Conservation (phyloP, 2,797 vertebrate species). For the Thalassophryne amazonica region DNA sequence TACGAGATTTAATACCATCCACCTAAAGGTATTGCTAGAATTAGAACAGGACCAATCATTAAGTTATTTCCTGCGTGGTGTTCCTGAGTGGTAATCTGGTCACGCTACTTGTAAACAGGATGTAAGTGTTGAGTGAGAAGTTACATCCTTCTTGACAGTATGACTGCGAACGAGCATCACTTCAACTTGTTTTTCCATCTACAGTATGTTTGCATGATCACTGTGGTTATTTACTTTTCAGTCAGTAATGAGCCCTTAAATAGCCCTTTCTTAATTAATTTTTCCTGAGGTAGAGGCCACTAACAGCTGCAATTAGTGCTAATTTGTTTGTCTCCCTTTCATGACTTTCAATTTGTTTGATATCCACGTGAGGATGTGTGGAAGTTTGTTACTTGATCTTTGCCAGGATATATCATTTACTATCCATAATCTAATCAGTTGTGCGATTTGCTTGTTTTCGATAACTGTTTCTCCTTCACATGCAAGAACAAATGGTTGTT, state of each 20-base stretch:
- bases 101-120: conserved; percentile 81
- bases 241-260: conserved; percentile 12
- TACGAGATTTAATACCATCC: conserved; percentile 33
- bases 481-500: conserved; percentile 19
- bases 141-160: conserved; percentile 77
- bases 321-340: conserved; percentile 72
- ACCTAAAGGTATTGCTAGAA: conserved; percentile 57
- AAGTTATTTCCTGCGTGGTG: conserved; percentile 75
- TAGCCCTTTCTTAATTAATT: conserved; percentile 13
- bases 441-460: too few species aligned
- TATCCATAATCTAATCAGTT: conserved; percentile 69
- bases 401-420: conserved; percentile 69
- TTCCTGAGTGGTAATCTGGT: conserved; percentile 76
- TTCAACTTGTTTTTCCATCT: conserved; percentile 21
- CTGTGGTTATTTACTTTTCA: conserved; percentile 36
- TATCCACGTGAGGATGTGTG: conserved; percentile 41
- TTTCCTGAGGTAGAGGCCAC: conserved; percentile 11
- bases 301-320: conserved; percentile 49
- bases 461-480: conserved; percentile 38
- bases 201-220: conserved; percentile 20
- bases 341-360: conserved; percentile 36
- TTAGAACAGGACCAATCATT: conserved; percentile 66
- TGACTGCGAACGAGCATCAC: conserved; percentile 35
- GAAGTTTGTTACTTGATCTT: conserved; percentile 55
- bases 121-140: conserved; percentile 79